Evolutionary conservation across 2,113 vertebrate species (phyloP).

Genomic region (Odocoileus virginianus): DNA sequence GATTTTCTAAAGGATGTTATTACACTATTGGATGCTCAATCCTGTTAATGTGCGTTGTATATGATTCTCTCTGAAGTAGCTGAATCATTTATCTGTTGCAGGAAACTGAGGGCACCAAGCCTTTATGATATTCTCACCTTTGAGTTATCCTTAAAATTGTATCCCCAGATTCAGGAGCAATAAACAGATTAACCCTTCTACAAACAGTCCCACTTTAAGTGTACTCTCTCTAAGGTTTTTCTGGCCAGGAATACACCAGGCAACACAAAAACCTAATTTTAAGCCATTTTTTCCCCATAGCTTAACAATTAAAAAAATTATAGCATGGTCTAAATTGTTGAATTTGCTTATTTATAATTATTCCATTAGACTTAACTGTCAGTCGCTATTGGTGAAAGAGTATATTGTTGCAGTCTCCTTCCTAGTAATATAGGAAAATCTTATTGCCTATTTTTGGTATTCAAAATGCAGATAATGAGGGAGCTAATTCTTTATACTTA

Average conservation of each 20-base stretch:
- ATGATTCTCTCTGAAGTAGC: slow-evolving; percentile 1
- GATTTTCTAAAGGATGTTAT: slow-evolving; percentile 29
- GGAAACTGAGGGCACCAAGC: neutral
- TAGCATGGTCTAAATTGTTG: neutral
- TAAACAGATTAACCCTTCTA: neutral
- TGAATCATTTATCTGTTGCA: slow-evolving; percentile 6
- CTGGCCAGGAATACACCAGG: neutral
- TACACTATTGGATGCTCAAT: neutral
- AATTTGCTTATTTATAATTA: slow-evolving; percentile 12
- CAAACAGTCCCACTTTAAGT: neutral
- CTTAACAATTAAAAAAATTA: neutral
- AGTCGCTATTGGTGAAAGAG: neutral
- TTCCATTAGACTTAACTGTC: neutral
- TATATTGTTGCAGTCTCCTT: neutral
- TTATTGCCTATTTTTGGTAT: neutral
- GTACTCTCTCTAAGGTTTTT: neutral
- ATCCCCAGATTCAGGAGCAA: neutral
- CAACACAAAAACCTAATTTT: slow-evolving; percentile 20
- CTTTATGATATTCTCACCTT: neutral
- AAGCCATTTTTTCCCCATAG: neutral
- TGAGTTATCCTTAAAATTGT: slow-evolving; percentile 26
- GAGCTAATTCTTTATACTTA: slow-evolving; percentile 32
- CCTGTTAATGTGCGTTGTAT: slow-evolving; percentile 1
- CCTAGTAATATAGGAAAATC: slow-evolving; percentile 6
- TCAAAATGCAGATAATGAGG: neutral